phyloP scores from a whole-genome alignment of 2,888 invertebrate species.

The Cenopis cana region DNA sequence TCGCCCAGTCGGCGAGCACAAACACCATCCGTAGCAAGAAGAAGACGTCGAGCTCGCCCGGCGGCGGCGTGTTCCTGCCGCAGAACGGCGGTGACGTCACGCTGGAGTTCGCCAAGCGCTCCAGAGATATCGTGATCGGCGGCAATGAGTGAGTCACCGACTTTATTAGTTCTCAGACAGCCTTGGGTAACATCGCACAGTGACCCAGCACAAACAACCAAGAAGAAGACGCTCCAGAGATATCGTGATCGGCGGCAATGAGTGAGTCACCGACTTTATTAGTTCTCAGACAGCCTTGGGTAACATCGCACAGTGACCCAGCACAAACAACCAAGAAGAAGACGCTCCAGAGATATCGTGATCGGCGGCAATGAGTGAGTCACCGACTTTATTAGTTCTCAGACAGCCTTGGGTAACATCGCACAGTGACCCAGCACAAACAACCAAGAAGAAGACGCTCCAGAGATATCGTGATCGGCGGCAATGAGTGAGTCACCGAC shows the following conservation, averaged over 20 bases:
- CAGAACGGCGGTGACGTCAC: slow-evolving; percentile 68
- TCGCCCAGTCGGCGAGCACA: slow-evolving; percentile 75
- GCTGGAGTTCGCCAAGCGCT: slow-evolving; percentile 67
- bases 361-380: slow-evolving; percentile 70
- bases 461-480: slow-evolving; percentile 70
- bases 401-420: slow-evolving; percentile 91
- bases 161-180: slow-evolving; percentile 76
- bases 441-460: slow-evolving; percentile 81
- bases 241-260: slow-evolving; percentile 69
- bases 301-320: slow-evolving; percentile 82
- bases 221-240: slow-evolving; percentile 81
- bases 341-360: slow-evolving; percentile 72
- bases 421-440: slow-evolving; percentile 73
- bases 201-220: slow-evolving; percentile 69
- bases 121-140: slow-evolving; percentile 72
- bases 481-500: slow-evolving; percentile 63
- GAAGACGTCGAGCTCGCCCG: slow-evolving; percentile 84
- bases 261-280: slow-evolving; percentile 54
- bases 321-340: slow-evolving; percentile 80
- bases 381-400: neutral
- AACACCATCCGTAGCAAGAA: slow-evolving; percentile 79
- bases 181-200: slow-evolving; percentile 88
- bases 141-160: slow-evolving; percentile 63
- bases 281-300: slow-evolving; percentile 89
- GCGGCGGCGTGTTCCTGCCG: slow-evolving; percentile 69